These are phyloP conservation scores for Seira ritae DNA, from an alignment of 2,888 invertebrate genomes.

Conservation along the genomic window DNA sequence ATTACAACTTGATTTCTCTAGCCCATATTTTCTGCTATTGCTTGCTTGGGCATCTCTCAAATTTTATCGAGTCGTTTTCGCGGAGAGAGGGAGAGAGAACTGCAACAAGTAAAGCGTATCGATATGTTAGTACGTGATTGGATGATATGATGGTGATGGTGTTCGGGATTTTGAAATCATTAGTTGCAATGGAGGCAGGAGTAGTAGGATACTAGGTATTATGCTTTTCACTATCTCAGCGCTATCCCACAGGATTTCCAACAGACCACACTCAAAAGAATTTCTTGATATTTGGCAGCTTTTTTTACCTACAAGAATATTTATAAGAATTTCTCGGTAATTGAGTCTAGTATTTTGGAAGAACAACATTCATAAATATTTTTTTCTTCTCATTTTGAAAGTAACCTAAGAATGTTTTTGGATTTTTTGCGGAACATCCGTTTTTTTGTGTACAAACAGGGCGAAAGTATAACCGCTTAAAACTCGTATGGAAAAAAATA, in stretches of 20 bases:
- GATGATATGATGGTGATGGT: not conserved
- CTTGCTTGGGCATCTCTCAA: not conserved
- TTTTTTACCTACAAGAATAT: too few relatives aligned
- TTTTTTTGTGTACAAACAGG: too few relatives aligned
- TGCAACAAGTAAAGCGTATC: conserved; percentile 11
- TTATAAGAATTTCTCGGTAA: too few relatives aligned
- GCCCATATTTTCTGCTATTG: not conserved
- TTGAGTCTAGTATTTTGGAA: too few relatives aligned
- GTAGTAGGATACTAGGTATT: too few relatives aligned
- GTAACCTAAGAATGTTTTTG: too few relatives aligned
- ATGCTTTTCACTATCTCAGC: not conserved
- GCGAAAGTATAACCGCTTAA: too few relatives aligned
- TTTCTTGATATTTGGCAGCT: not conserved
- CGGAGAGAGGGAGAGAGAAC: not conserved
- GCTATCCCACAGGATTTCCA: not conserved
- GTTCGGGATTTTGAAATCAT: not conserved
- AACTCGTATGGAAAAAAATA: too few relatives aligned
- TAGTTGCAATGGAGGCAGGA: not conserved
- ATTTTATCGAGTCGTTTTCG: not conserved
- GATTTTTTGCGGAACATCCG: too few relatives aligned
- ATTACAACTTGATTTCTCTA: not conserved
- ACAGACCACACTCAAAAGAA: not conserved
- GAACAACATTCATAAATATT: too few relatives aligned
- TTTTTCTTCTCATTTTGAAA: too few relatives aligned
- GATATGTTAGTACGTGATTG: not conserved